Base-by-base conservation (phyloP, 1,140 invertebrate genomes). In the Drosophila nannoptera region DNA sequence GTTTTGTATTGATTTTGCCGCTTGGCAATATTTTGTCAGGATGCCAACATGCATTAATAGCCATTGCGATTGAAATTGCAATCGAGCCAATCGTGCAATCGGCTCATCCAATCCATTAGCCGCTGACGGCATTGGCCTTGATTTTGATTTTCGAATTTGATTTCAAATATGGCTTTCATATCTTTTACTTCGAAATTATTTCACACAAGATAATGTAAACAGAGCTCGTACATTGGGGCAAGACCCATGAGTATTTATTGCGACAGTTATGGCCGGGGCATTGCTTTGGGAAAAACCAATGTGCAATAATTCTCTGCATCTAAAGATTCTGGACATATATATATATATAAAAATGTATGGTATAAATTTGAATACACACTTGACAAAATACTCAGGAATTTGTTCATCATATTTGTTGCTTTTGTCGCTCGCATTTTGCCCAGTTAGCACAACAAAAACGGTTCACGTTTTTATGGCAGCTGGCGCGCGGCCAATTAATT, bases 401-500 rank as follows among this genome's bases (percentile, higher is more conserved):
- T 52, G 36, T 65, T 45, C 22, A 38, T 58, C 14, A n/a, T 66
- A 40, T 49, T 12, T 54, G 32, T 50, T 50, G 12, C 6, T 50
- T 66, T 53, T 60, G 16, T 63, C 53, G 49, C 43, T 63, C 16
- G 49, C 36, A 49, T 60, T 61, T 31, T 42, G 48, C 36, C 43
- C 9, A 33, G 33, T 49, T 29, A 63, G 54, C 53, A 46, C 65
- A 81, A 81, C 68, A 74, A 77, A 75, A 83, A 73, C 59, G 38
- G 78, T 83, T 83, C 80, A 84, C 81, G 80, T 84, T 84, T 83
- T 84, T 84, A 84, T 84, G 81, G 73, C 73, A 71, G 50, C 75
- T 84, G 80, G 80, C 76, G 11, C 36, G 52, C 48, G 38, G 55
- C 80, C 80, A 84, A 84, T 84, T 86, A 84, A 84, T 73, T 74